Percentiles rank a stretch among this genome's conserved stretches.
phyloP scores from a whole-genome alignment of 2,888 invertebrate species.

The Anagyrus pseudococci region DNA sequence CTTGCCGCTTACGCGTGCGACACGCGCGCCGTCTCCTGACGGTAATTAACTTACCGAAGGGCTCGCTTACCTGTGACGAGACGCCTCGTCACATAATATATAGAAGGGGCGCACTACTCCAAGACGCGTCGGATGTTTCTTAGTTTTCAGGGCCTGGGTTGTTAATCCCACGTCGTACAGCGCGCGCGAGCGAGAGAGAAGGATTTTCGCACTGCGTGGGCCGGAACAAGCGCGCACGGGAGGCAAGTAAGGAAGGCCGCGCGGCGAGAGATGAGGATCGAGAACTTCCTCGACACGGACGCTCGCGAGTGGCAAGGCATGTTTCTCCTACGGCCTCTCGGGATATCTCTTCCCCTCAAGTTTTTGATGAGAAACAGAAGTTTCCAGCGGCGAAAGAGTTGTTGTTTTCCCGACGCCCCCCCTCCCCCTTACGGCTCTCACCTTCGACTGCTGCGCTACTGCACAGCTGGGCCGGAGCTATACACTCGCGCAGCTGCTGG shows the following conservation, averaged over 20 bases:
- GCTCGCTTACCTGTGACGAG: too few species aligned
- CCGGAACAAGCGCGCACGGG: constrained; percentile 21
- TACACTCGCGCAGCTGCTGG: too few species aligned
- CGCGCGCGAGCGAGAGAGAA: not conserved
- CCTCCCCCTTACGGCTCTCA: not conserved
- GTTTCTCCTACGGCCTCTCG: constrained; percentile 28
- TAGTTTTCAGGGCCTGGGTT: constrained; percentile 33
- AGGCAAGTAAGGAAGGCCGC: not conserved
- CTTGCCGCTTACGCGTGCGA: too few species aligned
- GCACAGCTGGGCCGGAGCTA: too few species aligned
- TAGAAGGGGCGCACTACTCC: not conserved
- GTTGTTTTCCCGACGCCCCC: constrained; percentile 3
- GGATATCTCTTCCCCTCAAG: too few species aligned
- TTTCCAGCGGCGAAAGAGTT: constrained; percentile 32
- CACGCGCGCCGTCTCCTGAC: too few species aligned
- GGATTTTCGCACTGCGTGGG: constrained; percentile 30
- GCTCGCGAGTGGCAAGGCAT: constrained; percentile 38
- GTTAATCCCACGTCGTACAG: constrained; percentile 33
- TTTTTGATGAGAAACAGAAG: constrained; percentile 41
- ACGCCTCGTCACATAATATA: too few species aligned
- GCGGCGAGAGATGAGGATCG: constrained; percentile 41
- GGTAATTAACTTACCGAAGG: too few species aligned
- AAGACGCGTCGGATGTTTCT: constrained; percentile 23
- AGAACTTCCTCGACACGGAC: constrained; percentile 39
- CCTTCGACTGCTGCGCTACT: not conserved